phyloP scores from a whole-genome alignment of 2,888 invertebrate genomes.

The Lithosia quadra region DNA sequence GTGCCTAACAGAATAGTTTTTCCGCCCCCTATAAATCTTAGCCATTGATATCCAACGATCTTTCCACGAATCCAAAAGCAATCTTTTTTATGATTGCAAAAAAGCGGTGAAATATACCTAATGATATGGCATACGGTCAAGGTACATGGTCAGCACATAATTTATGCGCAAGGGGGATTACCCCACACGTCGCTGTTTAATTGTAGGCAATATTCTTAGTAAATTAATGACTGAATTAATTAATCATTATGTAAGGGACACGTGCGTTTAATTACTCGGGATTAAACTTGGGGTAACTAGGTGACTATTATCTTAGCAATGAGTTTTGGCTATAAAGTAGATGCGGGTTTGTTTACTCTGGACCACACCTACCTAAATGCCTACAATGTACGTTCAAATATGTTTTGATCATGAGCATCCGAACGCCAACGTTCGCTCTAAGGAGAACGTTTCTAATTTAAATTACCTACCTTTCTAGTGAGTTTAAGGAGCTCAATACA shows the following conservation, averaged over 20 bases:
- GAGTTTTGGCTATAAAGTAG: slow-evolving; percentile 52
- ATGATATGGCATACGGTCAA: slow-evolving; percentile 10
- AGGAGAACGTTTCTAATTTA: neutral
- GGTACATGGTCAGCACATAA: slow-evolving; percentile 23
- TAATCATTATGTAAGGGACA: slow-evolving; percentile 60
- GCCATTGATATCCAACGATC: neutral
- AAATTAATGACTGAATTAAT: slow-evolving; percentile 45
- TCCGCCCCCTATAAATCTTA: neutral
- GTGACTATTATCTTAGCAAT: slow-evolving; percentile 60
- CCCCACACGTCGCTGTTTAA: slow-evolving; percentile 31
- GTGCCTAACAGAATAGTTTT: neutral
- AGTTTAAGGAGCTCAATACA: neutral
- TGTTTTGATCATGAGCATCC: neutral
- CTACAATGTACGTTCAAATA: neutral
- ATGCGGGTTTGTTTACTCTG: slow-evolving; percentile 65
- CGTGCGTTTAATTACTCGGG: slow-evolving; percentile 69
- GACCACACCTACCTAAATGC: neutral
- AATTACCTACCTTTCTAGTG: too few relatives aligned
- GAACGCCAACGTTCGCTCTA: neutral
- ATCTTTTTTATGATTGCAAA: neutral
- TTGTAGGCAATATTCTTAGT: slow-evolving; percentile 27
- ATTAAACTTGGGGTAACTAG: slow-evolving; percentile 58
- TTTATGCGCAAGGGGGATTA: slow-evolving; percentile 30
- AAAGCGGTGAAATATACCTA: slow-evolving; percentile 2
- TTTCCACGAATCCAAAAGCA: slow-evolving; percentile 2